Percentiles rank a stretch among this genome's conserved stretches.
Evolutionary conservation across 2,888 invertebrate species (phyloP).

Genomic region (Exephanes ischioxanthus): DNA sequence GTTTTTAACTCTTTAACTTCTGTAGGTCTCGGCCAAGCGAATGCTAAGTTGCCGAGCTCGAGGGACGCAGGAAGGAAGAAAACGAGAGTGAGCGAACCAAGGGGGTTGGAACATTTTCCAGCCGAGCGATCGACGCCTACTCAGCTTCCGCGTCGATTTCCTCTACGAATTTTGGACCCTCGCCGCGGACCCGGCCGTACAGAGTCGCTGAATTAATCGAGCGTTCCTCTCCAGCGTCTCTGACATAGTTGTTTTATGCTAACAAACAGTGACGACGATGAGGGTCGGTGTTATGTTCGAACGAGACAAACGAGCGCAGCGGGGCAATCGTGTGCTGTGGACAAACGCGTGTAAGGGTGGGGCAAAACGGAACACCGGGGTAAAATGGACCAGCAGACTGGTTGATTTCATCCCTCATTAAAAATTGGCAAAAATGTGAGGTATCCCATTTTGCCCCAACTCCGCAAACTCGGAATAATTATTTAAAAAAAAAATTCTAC

Average conservation of each 20-base stretch:
- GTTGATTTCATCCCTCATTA: not conserved
- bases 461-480: too few relatives aligned
- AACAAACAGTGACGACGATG: conserved; percentile 61
- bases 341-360: conserved; percentile 5
- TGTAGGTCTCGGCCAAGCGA: conserved; percentile 40
- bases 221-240: conserved; percentile 61
- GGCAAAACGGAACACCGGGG: not conserved
- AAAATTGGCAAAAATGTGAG: too few relatives aligned
- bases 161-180: conserved; percentile 58
- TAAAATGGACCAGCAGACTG: not conserved
- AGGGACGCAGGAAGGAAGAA: not conserved
- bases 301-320: conserved; percentile 51
- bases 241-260: conserved; percentile 76
- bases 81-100: not conserved
- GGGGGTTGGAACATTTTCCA: conserved; percentile 43
- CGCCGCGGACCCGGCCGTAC: not conserved
- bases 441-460: too few relatives aligned
- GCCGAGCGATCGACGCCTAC: conserved; percentile 52
- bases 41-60: conserved; percentile 9
- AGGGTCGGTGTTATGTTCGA: conserved; percentile 54
- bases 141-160: conserved; percentile 57
- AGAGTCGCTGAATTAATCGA: conserved; percentile 70
- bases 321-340: conserved; percentile 29
- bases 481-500: too few relatives aligned
- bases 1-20: conserved; percentile 44